These are phyloP conservation scores for Zhuqinia jingwanae DNA, from an alignment of 2,888 invertebrate species.

Conservation along the genomic window DNA sequence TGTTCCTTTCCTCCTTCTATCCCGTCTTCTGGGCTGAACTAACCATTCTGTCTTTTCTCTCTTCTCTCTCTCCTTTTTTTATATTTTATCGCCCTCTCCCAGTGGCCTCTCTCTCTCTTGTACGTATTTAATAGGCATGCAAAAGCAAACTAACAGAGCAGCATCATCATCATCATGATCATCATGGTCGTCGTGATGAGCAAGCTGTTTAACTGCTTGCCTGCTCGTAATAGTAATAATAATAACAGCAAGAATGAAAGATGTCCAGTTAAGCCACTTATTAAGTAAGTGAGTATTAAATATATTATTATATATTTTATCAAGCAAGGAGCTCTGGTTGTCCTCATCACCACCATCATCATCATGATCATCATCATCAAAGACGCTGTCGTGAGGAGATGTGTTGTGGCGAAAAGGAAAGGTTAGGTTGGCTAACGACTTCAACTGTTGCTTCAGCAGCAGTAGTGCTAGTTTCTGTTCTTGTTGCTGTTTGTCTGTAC, in stretches of 20 bases:
- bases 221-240: constrained; percentile 65
- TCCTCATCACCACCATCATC: not conserved
- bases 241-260: constrained; percentile 62
- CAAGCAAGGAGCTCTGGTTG: constrained; percentile 3
- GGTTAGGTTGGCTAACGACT: constrained; percentile 63
- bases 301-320: constrained; percentile 49
- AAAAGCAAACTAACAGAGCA: not conserved
- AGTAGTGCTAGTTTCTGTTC: not conserved
- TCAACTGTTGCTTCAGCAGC: constrained; percentile 58
- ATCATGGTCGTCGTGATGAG: constrained; percentile 36
- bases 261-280: constrained; percentile 74
- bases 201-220: constrained; percentile 72
- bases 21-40: constrained; percentile 65
- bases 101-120: constrained; percentile 31
- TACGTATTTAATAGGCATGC: constrained; percentile 34
- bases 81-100: not conserved
- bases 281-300: constrained; percentile 58
- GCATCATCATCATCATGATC: constrained; percentile 2
- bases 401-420: constrained; percentile 47
- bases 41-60: constrained; percentile 35
- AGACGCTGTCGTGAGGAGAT: constrained; percentile 30
- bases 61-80: constrained; percentile 12
- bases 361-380: not conserved
- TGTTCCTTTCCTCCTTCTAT: constrained; percentile 70
- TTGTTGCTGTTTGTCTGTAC: not conserved